Conservation (phyloP, 2,113 vertebrate genomes). For the Myiozetetes cayanensis region DNA sequence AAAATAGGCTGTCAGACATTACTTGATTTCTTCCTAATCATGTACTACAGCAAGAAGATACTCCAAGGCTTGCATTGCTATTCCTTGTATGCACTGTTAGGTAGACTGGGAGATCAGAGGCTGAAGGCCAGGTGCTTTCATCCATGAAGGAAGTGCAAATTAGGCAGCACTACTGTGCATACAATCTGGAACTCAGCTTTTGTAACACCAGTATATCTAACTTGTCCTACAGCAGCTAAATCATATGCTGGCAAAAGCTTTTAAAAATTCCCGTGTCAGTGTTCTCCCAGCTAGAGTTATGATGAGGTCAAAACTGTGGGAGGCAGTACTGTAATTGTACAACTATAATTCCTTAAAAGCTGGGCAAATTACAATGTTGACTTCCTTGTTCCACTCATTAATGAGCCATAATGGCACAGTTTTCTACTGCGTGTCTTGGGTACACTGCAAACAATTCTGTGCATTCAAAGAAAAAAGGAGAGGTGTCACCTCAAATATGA, state of each 20-base stretch:
- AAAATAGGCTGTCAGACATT: not conserved
- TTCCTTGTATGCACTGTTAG: not conserved
- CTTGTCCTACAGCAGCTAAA: constrained; percentile 7
- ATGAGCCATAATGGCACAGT: not conserved
- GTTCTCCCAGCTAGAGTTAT: not conserved
- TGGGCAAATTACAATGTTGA: not conserved
- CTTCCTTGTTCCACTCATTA: not conserved
- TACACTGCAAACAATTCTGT: not conserved
- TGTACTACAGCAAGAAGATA: not conserved
- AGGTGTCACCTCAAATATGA: not conserved
- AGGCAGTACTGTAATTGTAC: not conserved
- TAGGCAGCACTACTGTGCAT: not conserved
- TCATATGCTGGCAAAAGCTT: not conserved
- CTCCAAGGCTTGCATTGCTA: not conserved
- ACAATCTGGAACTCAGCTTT: not conserved
- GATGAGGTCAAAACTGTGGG: not conserved
- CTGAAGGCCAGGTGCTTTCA: constrained; percentile 39
- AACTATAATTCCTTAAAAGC: not conserved
- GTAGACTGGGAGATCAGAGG: not conserved
- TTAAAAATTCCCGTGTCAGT: constrained; percentile 12
- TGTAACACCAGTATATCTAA: not conserved
- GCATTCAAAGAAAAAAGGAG: not conserved
- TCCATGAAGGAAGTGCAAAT: constrained; percentile 8
- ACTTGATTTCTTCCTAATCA: constrained; percentile 42
- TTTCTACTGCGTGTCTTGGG: not conserved